Evolutionary conservation across 1,140 invertebrate species (phyloP), one percentile per base, ranked within the genome.

Genomic region (Caerostris extrusa): DNA sequence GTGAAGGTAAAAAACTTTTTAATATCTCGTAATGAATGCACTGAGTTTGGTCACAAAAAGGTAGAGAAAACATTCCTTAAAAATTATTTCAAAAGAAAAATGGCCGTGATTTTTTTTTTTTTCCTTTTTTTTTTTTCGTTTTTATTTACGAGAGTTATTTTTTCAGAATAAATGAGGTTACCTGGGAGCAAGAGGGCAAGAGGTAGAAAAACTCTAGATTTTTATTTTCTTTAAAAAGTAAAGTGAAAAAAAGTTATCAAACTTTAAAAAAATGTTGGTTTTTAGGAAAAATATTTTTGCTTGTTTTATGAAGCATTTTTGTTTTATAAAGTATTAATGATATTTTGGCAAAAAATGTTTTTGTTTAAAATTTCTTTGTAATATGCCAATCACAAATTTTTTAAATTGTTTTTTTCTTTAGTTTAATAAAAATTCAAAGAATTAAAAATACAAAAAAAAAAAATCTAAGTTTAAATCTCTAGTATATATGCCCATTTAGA

Each of bases 71-170:
- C n/a, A 83, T 83, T 83, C 14, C 82, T n/a, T 4, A 58, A 58
- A 58, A 17, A 55, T 83, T 83, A 56, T 83, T 83, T 83, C 56
- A 19, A 57, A 83, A 57, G 81, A 83, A 83, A 83, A 14, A 6
- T 12, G 3, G 7, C n/a, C n/a, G n/a, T n/a, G n/a, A n/a, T n/a
- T n/a, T n/a, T n/a, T n/a, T n/a, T 83, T 83, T 83, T 57, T 83
- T 0, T 5, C 17, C 7, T 17, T 58, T 57, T 57, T 83, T 83
- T 83, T 56, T 56, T 5, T 5, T n/a, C 12, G 3, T 83, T 58
- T n/a, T n/a, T n/a, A n/a, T n/a, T n/a, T n/a, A n/a, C 3, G 53
- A 83, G 8, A 58, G n/a, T n/a, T 83, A 58, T 58, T 83, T 83
- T 83, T 17, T 58, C n/a, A 58, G 14, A 83, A 58, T 57, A 83